Base-by-base conservation (phyloP, 2,797 vertebrate species). In the Myotis daubentonii region DNA sequence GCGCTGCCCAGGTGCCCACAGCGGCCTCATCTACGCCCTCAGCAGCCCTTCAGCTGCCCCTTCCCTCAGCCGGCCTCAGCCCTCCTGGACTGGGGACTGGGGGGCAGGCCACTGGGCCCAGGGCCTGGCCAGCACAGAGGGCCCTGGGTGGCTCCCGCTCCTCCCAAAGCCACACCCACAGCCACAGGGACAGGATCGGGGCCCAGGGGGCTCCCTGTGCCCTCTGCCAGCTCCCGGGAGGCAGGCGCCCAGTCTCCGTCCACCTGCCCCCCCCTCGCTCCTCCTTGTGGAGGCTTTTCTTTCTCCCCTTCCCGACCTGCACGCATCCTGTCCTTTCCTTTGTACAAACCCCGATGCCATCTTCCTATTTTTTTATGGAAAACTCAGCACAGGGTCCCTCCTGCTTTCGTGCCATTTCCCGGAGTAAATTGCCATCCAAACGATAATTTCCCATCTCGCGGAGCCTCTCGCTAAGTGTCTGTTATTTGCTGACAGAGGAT, bases 241-340 rank as follows among this genome's bases (percentile, higher is more conserved):
- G 30, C 5, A 4, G 60, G 33, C 36, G 9, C 20, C 66, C 10
- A 3, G 16, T 36, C 66, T n/a, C 33, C 0, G 3, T 12, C 53
- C 66, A 5, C n/a, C 36, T 41, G 60, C 55, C 15, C 4, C 16
- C 15, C 55, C 33, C 0, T 2, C 3, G 41, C 23, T 16, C 23
- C 22, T 7, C 1, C 1, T 11, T 1, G 11, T 7, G 2, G 8
- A 7, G 2, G 5, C 12, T 17, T 8, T 5, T 16, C 11, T 11
- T 4, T 5, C 13, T 12, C 30, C 6, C 44, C 16, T 12, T 13
- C 22, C 33, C 12, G 4, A 20, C 66, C 6, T 0, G 4, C 3
- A 0, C 0, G 2, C 0, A 0, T n/a, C 49, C 28, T 8, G 0
- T 25, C 49, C 28, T 5, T 38, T 60, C 44, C 51, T 33, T n/a